Evolutionary conservation across 2,888 invertebrate species (phyloP), one percentile per base, ranked within the genome.

Genomic region (Caenorhabditis sp.): DNA sequence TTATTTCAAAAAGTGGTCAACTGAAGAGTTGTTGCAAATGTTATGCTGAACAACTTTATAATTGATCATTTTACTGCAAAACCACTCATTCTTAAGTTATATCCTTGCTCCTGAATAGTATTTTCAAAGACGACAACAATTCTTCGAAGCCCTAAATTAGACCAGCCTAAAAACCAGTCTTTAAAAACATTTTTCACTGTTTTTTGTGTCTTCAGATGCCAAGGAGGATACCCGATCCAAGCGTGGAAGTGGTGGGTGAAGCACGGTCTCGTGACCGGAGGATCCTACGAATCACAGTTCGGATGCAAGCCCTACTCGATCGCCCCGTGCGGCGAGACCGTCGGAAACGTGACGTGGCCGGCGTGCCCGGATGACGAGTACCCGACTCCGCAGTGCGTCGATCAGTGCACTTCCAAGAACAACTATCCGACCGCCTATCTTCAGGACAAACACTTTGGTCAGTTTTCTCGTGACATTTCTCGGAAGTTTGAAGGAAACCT

Each of bases 271-370:
- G 95, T 95, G 0, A 94, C 94, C 56, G 95, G 96, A 30, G 95
- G 95, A 1, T 91, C 92, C 70, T 81, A 73, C 70, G 81, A 78
- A 43, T 27, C 73, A 13, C 59, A 91, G 92, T 65, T 91, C 92
- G 95, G 95, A 9, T 96, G 96, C 90, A 92, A 92, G 81, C 95
- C 95, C 0, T 96, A 96, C 89, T 93, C 92, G 87, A 93, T 96
- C 79, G 90, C 92, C 7, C 94, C 95, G 0, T 96, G 96, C 89
- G 95, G 95, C 89, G 55, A 71, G 37, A 95, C 96, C 89, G 95
- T 96, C 89, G 93, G 93, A 0, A 93, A 93, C 63, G 95, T 95
- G 5, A 80, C 91, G 0, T 78, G 59, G 55, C 72, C 72, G 30
- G 52, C 35, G 0, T 78, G 78, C 17, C 62, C 72, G 35, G 62